Evolutionary conservation across 1,140 invertebrate genomes (phyloP), one percentile per base, ranked within the genome.

Genomic region (Drosophila rufa): DNA sequence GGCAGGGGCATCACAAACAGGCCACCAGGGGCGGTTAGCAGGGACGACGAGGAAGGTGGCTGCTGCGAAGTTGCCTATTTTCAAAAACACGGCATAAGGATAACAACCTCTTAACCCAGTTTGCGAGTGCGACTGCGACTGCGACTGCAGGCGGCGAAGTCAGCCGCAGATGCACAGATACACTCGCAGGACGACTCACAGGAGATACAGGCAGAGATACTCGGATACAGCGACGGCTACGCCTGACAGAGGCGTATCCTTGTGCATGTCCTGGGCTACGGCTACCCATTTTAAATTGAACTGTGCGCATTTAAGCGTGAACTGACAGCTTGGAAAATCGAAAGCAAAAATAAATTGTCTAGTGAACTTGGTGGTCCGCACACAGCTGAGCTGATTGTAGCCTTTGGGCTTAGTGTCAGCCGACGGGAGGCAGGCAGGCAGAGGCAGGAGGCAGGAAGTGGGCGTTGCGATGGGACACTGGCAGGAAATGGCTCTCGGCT

Each of bases 41-140:
- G 15, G 47, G 33, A 56, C 46, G 38, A 22, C 33, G 33, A 9
- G 60, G 45, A 17, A n/a, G 47, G 30, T 11, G 58, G 50, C 22
- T 12, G 50, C 25, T 60, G 57, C 73, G 42, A 71, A 70, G 53
- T 76, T 90, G 84, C 86, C 85, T 91, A 90, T 90, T 90, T 91
- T 91, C 85, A 80, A 85, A 90, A 90, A 90, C 76, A 90, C 81
- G 79, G 85, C 85, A 82, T 91, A 90, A 85, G 85, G 85, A 90
- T 90, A 90, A 90, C 85, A 90, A 90, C 85, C 85, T 90, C 85
- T 90, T 90, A 90, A 90, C 85, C 85, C 89, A 90, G 85, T 91
- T 90, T 77, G 69, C 47, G 67, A 68, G 60, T 68, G 75, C 69
- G 50, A 78, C 66, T 68, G 80, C 65, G 60, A 61, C 43, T 40